Evolutionary conservation across 1,140 invertebrate genomes (phyloP).

Genomic region (Wasmannia auropunctata): DNA sequence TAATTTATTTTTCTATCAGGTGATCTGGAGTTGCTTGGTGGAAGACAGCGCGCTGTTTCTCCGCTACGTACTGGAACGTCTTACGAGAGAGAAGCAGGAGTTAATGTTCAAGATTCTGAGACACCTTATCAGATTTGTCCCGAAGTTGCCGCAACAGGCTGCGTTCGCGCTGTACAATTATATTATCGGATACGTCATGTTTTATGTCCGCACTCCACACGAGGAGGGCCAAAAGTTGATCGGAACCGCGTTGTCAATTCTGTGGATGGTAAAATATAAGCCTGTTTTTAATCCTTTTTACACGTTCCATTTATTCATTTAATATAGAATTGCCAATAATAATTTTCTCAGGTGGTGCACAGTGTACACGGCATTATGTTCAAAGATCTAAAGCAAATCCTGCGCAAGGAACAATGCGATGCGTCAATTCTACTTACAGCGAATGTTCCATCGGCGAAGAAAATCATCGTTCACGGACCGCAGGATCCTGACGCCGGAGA

Average conservation of each 20-base stretch:
- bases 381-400: slow-evolving; percentile 99
- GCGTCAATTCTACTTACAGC: slow-evolving; percentile 98
- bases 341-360: slow-evolving; percentile 91
- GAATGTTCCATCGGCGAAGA: slow-evolving; percentile 99
- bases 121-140: slow-evolving; percentile 97
- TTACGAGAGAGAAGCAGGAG: slow-evolving; percentile 98
- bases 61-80: slow-evolving; percentile 97
- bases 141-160: slow-evolving; percentile 97
- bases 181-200: slow-evolving; percentile 99
- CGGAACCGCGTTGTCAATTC: slow-evolving; percentile 95
- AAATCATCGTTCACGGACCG: slow-evolving; percentile 99
- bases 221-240: slow-evolving; percentile 97
- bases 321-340: neutral
- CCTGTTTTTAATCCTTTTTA: neutral
- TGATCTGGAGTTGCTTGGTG: slow-evolving; percentile 98
- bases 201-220: slow-evolving; percentile 97
- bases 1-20: slow-evolving; percentile 85
- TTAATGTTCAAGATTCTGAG: slow-evolving; percentile 97
- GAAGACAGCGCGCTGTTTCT: slow-evolving; percentile 99
- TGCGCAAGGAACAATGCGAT: slow-evolving; percentile 99
- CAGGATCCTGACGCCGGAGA: slow-evolving; percentile 95
- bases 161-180: slow-evolving; percentile 99
- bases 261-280: slow-evolving; percentile 95
- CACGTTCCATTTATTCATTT: neutral
- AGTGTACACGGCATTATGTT: slow-evolving; percentile 99